Evolutionary conservation across 2,797 vertebrate species (phyloP), one percentile per base, ranked within the genome.

Genomic region (Sphenodon punctatus): DNA sequence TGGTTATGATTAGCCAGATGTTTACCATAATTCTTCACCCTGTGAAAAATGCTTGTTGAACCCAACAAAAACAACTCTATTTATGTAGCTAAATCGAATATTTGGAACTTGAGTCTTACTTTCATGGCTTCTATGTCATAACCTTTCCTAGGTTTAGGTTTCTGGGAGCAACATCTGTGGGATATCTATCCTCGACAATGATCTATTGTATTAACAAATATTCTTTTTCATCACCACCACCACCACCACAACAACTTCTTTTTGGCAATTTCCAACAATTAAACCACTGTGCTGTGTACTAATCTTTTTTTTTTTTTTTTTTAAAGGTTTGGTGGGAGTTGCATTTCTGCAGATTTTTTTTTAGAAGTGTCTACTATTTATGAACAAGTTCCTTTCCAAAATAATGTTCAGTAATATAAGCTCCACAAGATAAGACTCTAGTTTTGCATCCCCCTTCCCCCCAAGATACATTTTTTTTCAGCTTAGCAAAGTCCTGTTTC

Each of bases 21-120:
- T 96, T 96, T 94, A 96, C 94, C 86, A 89, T 95, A 96, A 94
- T 93, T 93, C 68, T 95, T 89, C 78, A 89, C 91, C 92, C 75
- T 34, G 78, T 85, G 82, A 92, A 84, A 95, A 95, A 93, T 80
- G 77, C 84, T 90, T 89, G 86, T 92, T 93, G 84, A 87, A 95
- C 92, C 94, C 95, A 96, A 95, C 92, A 94, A 94, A 96, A 95
- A 94, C 93, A 95, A 89, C 90, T 87, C 73, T 91, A 88, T 94
- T 95, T 92, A 91, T 94, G 93, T 94, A 93, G 91, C 91, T 94
- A 84, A 92, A 90, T 95, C 91, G 93, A 91, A 94, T 92, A 93
- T 89, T 92, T 95, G 94, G 89, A 92, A 67, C 88, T 92, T 81
- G 80, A 85, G 84, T 79, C 78, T 92, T 91, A 90, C 91, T 95